Evolutionary conservation across 2,113 vertebrate species (phyloP).

Genomic region (Halichoeres trimaculatus): DNA sequence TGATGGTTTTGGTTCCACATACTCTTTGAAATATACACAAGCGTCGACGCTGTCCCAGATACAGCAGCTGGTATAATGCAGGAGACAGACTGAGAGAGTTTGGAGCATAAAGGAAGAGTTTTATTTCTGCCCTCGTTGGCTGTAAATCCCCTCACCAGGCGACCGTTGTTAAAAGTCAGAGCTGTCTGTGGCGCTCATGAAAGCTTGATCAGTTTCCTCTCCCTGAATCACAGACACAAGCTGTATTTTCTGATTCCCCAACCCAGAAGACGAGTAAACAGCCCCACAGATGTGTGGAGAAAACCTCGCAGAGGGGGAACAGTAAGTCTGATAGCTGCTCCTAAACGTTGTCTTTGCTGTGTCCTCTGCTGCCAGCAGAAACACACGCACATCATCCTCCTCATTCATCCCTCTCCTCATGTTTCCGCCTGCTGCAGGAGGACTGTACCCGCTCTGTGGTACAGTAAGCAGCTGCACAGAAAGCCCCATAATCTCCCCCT

Average conservation of each 20-base stretch:
- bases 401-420: constrained; percentile 9
- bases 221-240: too few species aligned
- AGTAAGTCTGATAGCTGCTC: constrained; percentile 25
- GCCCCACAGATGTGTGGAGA: not conserved
- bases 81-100: not conserved
- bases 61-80: too few species aligned
- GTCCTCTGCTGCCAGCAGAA: constrained; percentile 13
- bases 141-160: constrained; percentile 32
- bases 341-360: constrained; percentile 30
- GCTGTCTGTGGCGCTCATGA: constrained; percentile 9
- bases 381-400: constrained; percentile 1
- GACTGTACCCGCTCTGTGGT: constrained; percentile 43
- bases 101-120: not conserved
- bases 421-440: constrained; percentile 17
- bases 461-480: constrained; percentile 53
- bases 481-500: constrained; percentile 68
- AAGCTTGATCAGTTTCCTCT: constrained; percentile 26
- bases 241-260: constrained; percentile 45
- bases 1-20: not conserved
- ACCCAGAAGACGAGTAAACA: constrained; percentile 49
- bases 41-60: too few species aligned
- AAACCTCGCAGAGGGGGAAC: not conserved
- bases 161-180: constrained; percentile 51
- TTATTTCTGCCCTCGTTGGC: constrained; percentile 20
- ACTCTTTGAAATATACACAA: not conserved